A percentile compares a stretch with the other conserved stretches of the same genome.
These are phyloP conservation scores for Drosophila prolongata DNA, from an alignment of 2,888 invertebrate species.

Conservation along the genomic window DNA sequence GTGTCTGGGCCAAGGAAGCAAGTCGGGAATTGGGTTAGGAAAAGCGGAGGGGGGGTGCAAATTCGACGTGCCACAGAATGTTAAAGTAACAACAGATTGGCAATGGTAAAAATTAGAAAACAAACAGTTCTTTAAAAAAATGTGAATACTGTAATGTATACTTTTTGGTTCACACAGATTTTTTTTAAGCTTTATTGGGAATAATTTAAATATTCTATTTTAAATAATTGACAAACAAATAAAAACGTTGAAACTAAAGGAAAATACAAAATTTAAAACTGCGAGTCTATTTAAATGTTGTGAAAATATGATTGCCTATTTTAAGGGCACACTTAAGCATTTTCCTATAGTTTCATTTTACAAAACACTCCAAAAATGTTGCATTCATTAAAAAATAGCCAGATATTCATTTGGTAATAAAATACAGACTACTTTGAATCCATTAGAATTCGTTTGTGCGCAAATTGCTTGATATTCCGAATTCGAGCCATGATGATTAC, in stretches of 20 bases:
- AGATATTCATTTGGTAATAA: too few species aligned
- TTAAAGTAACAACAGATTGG: constrained; percentile 14
- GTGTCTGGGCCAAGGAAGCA: constrained; percentile 7
- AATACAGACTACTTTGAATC: too few species aligned
- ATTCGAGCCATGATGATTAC: not conserved
- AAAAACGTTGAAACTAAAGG: too few species aligned
- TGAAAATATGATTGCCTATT: constrained; percentile 1
- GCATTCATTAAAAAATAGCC: too few species aligned
- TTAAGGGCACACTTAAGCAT: not conserved
- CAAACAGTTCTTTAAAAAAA: not conserved
- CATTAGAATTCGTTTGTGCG: too few species aligned
- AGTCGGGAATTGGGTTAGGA: constrained; percentile 9
- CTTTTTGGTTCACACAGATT: not conserved
- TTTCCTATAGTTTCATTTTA: too few species aligned
- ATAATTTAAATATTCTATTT: too few species aligned
- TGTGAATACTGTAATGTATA: not conserved
- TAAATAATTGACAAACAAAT: not conserved
- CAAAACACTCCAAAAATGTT: too few species aligned
- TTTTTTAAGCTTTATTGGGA: not conserved
- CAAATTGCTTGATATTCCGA: not conserved
- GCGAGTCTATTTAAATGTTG: constrained; percentile 7
- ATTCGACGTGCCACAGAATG: constrained; percentile 12
- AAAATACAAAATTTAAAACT: too few species aligned
- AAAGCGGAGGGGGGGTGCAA: not conserved
- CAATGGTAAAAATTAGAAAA: not conserved